Percentiles rank a stretch among this genome's conserved stretches.
These are phyloP conservation scores for Eudyptes chrysolophus DNA, from an alignment of 2,113 vertebrate genomes.

Conservation along the genomic window DNA sequence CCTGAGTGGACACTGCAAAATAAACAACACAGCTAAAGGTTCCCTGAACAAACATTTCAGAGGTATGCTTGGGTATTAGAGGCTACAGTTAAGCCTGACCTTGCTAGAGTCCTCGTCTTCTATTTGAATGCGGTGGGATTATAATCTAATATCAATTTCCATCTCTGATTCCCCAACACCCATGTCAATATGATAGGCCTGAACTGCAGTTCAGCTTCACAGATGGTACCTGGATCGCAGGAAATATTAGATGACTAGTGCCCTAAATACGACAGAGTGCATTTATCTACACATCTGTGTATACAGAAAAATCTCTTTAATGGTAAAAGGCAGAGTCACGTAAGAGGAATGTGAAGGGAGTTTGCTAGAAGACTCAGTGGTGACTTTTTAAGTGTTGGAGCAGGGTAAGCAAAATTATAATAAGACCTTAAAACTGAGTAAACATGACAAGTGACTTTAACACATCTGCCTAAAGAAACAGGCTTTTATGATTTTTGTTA, in stretches of 20 bases:
- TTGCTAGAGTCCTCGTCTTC: neutral
- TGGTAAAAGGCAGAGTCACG: neutral
- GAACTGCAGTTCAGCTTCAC: constrained; percentile 14
- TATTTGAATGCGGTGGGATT: neutral
- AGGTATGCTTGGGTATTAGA: neutral
- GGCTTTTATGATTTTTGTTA: neutral
- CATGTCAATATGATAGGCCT: neutral
- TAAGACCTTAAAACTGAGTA: neutral
- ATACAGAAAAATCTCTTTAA: constrained; percentile 2
- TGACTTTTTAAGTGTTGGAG: neutral
- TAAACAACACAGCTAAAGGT: neutral
- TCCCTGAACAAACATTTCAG: neutral
- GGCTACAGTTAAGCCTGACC: neutral
- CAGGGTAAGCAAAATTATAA: neutral
- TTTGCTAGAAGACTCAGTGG: neutral
- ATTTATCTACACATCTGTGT: constrained; percentile 13
- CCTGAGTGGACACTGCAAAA: neutral
- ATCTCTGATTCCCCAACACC: neutral
- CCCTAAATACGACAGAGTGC: constrained; percentile 24
- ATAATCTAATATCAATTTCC: constrained; percentile 14
- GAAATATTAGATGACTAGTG: constrained; percentile 9
- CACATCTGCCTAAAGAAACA: neutral
- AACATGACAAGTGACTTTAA: neutral
- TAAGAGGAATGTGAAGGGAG: neutral
- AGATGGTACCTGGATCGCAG: constrained; percentile 42